phyloP scores from a whole-genome alignment of 2,888 invertebrate genomes.

The Euplexia lucipara region DNA sequence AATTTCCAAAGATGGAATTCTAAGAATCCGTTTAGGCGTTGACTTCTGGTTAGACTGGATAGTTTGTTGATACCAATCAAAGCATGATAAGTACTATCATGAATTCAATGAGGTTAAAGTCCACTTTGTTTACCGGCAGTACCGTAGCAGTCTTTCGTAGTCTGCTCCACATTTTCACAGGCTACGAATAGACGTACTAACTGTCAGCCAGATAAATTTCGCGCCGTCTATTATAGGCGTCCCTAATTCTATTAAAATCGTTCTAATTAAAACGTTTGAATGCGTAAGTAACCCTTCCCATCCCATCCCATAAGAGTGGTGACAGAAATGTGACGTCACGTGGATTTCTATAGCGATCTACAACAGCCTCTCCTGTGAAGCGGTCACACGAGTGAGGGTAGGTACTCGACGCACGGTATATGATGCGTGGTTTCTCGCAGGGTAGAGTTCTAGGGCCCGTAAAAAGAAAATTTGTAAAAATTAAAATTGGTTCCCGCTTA shows the following conservation, averaged over 20 bases:
- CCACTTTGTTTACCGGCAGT: not conserved
- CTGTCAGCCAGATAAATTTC: not conserved
- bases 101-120: conserved; percentile 4
- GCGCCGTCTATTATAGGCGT: not conserved
- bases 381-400: conserved; percentile 6
- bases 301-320: not conserved
- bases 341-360: conserved; percentile 5
- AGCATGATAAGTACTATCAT: not conserved
- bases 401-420: not conserved
- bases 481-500: not conserved
- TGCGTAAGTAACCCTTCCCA: conserved; percentile 23
- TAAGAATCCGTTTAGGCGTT: too few relatives aligned
- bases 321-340: conserved; percentile 30
- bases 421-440: not conserved
- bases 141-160: not conserved
- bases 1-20: not conserved
- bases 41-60: too few relatives aligned
- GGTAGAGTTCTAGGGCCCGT: conserved; percentile 14
- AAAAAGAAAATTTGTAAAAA: not conserved
- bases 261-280: conserved; percentile 25
- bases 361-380: conserved; percentile 7
- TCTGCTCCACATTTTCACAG: conserved; percentile 1
- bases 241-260: conserved; percentile 1
- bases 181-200: not conserved
- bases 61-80: not conserved